phyloP scores from a whole-genome alignment of 2,888 invertebrate species.

The Tenthredo distinguenda region DNA sequence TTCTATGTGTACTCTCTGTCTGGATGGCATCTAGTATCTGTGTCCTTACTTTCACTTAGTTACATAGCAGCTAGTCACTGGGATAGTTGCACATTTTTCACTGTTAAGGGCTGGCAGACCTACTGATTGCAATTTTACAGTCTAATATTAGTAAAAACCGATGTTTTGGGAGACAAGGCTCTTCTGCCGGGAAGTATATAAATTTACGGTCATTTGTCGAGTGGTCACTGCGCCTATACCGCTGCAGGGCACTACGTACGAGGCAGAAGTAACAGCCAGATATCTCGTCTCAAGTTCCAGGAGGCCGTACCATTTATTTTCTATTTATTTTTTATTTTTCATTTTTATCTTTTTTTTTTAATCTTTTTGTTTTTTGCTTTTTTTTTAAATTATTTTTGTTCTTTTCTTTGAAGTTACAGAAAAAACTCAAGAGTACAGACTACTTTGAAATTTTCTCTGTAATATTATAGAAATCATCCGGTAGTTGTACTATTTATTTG shows the following conservation, averaged over 20 bases:
- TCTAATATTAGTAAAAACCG: slow-evolving; percentile 42
- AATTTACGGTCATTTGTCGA: slow-evolving; percentile 25
- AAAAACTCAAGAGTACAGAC: not conserved
- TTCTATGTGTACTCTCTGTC: slow-evolving; percentile 54
- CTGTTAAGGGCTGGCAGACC: slow-evolving; percentile 21
- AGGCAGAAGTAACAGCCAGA: slow-evolving; percentile 44
- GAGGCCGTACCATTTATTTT: slow-evolving; percentile 19
- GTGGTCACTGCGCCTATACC: slow-evolving; percentile 23
- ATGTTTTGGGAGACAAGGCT: slow-evolving; percentile 43
- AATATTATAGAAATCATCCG: not conserved
- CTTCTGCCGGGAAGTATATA: slow-evolving; percentile 44
- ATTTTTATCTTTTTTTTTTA: slow-evolving; percentile 51
- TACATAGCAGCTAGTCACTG: slow-evolving; percentile 49
- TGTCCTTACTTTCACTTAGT: slow-evolving; percentile 48
- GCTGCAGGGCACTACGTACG: slow-evolving; percentile 9
- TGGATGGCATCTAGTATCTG: slow-evolving; percentile 48
- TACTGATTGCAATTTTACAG: slow-evolving; percentile 20
- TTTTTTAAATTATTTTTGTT: not conserved
- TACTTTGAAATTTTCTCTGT: not conserved
- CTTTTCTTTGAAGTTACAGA: slow-evolving; percentile 22
- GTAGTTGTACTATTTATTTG: slow-evolving; percentile 16
- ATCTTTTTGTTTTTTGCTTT: slow-evolving; percentile 27
- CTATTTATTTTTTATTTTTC: not conserved
- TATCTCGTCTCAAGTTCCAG: slow-evolving; percentile 40
- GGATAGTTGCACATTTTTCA: slow-evolving; percentile 35